Base-by-base conservation (phyloP, 2,888 invertebrate genomes). In the Heliothis peltigera region DNA sequence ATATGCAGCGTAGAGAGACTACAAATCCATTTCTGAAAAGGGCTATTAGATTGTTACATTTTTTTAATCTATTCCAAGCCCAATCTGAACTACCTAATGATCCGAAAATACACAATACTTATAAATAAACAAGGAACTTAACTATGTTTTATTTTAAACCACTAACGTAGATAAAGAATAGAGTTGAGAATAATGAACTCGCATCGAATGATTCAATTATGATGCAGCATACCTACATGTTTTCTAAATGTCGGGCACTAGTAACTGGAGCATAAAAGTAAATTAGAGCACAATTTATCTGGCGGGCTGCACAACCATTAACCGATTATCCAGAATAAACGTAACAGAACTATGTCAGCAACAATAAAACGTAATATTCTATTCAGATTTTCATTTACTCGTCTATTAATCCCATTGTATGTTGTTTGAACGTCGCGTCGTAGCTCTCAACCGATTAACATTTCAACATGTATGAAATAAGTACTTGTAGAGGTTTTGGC, bases 401-500 rank as follows among this genome's bases (percentile, higher is more conserved):
- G 42, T 57, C 12, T 32, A 64, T 70, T 42, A 44, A 28, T 64
- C 49, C 22, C 44, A 35, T 58, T 70, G 47, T 48, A 55, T 56
- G 44, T 21, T 47, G 15, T 49, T 15, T 21, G 55, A 25, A 71
- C 72, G 77, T 71, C n/a, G n/a, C n/a, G n/a, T 65, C 12, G 65
- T 49, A 49, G 39, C 53, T 53, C 18, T 35, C 17, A 46, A 64
- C 25, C 44, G 32, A 70, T 64, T 57, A 47, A 57, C 71, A 39
- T 64, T 56, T 65, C 65, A 60, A 42, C 53, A 46, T 55, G 51
- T 73, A 59, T 22, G 21, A 25, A 39, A 32, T 49, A 57, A 19
- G 53, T 75, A 57, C 65, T 56, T 49, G 48, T 60, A 53, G 46
- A 59, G 48, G 43, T 44, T 65, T 76, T 65, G 65, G 73, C 73